Base-by-base conservation (phyloP, 2,888 invertebrate species). In the Spodoptera exigua region DNA sequence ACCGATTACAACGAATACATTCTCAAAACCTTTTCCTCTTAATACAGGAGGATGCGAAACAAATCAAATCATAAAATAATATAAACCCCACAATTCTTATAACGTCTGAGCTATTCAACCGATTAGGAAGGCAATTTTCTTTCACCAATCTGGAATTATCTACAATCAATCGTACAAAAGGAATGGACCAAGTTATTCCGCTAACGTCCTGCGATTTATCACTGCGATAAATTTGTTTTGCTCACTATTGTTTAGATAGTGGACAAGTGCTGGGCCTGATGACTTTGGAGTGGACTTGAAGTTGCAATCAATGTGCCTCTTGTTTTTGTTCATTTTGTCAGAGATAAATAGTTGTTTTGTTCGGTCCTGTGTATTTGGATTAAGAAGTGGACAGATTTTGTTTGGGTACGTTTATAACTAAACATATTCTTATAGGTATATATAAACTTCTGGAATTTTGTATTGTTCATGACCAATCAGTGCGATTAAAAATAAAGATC, bases 111-210 rank as follows among this genome's bases (percentile, higher is more conserved):
- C 77, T 76, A 78, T 78, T 76, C 75, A 69, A 61, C 62, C 61
- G 74, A 65, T 74, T 77, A 78, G 71, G 78, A 84, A 84, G 82
- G 86, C 85, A 88, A 87, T 89, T 88, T 86, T 82, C 84, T 82
- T 78, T 77, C 74, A 81, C 83, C 84, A 87, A 85, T 83, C 81
- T 83, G 82, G 85, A 88, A 90, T 90, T 88, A 91, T 91, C 88
- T 85, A 84, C 89, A 87, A 92, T 92, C 91, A 90, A 92, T 92
- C 87, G 89, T 82, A 90, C 90, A 90, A 89, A 87, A 83, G 82
- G 84, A 87, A 86, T 80, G 83, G 82, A 74, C 85, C 73, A 83
- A 89, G 85, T 87, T 89, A 86, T 88, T 88, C 80, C 70, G 45
- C 56, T 44, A 78, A 78, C 80, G 81, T 78, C 75, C 73, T 70